These are phyloP conservation scores for Cephus sareptanus DNA, from an alignment of 2,888 invertebrate genomes.

Conservation along the genomic window DNA sequence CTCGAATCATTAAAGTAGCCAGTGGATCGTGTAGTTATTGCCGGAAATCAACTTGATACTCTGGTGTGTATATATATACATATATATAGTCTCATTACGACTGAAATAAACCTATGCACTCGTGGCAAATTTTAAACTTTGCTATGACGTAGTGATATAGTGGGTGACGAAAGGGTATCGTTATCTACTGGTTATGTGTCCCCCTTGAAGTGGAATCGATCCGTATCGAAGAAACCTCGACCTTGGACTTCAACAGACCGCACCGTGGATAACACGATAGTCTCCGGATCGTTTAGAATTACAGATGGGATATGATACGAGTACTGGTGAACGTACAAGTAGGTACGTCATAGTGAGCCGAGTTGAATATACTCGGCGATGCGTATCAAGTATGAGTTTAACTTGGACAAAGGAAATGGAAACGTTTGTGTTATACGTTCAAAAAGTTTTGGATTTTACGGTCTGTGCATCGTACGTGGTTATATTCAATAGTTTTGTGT, in stretches of 20 bases:
- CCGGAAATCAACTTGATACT: constrained; percentile 4
- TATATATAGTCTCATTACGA: background rate
- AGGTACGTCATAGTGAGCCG: background rate
- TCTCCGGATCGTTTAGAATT: background rate
- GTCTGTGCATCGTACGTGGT: too few species aligned
- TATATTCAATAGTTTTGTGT: too few species aligned
- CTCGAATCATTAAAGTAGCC: background rate
- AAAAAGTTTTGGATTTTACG: too few species aligned
- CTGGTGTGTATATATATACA: background rate
- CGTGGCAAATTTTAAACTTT: background rate
- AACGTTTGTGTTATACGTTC: background rate
- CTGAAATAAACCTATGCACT: background rate
- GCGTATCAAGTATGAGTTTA: background rate
- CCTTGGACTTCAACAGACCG: background rate
- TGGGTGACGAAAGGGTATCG: background rate
- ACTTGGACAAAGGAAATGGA: background rate
- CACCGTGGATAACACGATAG: background rate
- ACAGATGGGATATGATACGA: background rate
- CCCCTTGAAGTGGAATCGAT: background rate
- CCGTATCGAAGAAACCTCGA: background rate
- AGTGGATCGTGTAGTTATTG: background rate
- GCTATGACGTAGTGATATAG: background rate
- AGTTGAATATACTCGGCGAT: background rate
- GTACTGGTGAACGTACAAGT: background rate
- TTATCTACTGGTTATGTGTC: background rate